These are phyloP conservation scores for Drosophila murphyi DNA, from an alignment of 1,140 invertebrate genomes.

Conservation along the genomic window DNA sequence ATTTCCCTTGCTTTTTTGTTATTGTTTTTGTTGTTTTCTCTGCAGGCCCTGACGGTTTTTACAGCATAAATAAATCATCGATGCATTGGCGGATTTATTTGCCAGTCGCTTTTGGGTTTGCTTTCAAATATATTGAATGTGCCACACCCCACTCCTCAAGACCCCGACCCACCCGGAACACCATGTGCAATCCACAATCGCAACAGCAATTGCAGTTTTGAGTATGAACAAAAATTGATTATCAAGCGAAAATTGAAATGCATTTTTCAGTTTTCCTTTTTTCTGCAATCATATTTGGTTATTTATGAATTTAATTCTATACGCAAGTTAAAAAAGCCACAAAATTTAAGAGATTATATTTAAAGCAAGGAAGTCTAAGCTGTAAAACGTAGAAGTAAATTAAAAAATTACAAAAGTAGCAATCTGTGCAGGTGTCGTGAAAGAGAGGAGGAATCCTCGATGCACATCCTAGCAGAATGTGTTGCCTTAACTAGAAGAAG, in stretches of 20 bases:
- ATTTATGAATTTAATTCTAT: neutral
- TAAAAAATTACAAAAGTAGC: too few species aligned
- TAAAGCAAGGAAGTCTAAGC: neutral
- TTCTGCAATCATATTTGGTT: neutral
- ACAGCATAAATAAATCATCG: slow-evolving; percentile 78
- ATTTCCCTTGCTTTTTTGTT: slow-evolving; percentile 9
- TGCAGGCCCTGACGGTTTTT: slow-evolving; percentile 4
- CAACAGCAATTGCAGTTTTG: slow-evolving; percentile 45
- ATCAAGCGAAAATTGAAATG: slow-evolving; percentile 56
- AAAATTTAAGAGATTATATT: neutral
- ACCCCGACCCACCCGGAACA: too few species aligned
- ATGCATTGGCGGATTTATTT: slow-evolving; percentile 55
- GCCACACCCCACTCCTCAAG: neutral
- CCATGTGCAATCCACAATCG: neutral
- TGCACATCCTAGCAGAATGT: too few species aligned
- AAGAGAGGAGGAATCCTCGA: too few species aligned
- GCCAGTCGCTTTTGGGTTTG: slow-evolving; percentile 15
- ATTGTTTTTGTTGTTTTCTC: slow-evolving; percentile 11
- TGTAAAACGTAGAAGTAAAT: too few species aligned
- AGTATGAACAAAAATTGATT: slow-evolving; percentile 28
- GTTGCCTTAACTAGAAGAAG: too few species aligned
- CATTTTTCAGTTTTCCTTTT: slow-evolving; percentile 49
- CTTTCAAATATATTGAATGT: slow-evolving; percentile 40
- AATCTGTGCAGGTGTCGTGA: too few species aligned
- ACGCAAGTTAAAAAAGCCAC: too few species aligned